Base-by-base conservation (phyloP, 1,140 invertebrate genomes). In the Psix sp. region DNA sequence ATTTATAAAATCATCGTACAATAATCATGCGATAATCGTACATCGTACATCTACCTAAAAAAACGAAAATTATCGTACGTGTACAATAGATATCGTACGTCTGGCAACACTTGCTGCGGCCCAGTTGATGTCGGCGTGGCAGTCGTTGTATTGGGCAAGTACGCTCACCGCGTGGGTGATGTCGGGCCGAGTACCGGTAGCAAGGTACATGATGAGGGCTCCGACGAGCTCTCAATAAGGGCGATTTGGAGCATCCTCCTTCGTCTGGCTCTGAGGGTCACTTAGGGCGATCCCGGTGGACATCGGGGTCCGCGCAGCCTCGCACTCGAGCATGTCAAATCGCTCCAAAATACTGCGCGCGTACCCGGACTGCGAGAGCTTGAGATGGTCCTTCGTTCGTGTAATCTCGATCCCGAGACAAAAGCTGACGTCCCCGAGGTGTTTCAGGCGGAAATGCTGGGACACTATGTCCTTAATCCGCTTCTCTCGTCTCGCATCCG, bases 111-210 rank as follows among this genome's bases (percentile, higher is more conserved):
- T n/a, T n/a, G n/a, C 36, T 6, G 36, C 36, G 9, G 3, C 15
- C 36, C 36, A 38, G n/a, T 38, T 9, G 1, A 38, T 15, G 3
- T 38, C 16, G 5, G 5, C 3, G 36, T 38, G 16, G 14, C 36
- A 38, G 36, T 38, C 16, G 36, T 38, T 38, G 16, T 6, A 38
- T 14, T 38, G 36, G 13, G 3, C 36, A 16, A 38, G 36, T 4
- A 3, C 3, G 4, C 9, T 14, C 4, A 15, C 36, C 4, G 14
- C 36, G n/a, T 14, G n/a, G n/a, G 4, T 16, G 14, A 38, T 38
- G 14, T 38, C 36, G 4, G 36, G 36, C n/a, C 36, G 3, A 38
- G 36, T 14, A 17, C 3, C 10, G 2, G n/a, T 17, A 3, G 36
- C 36, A 5, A 38, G 16, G n/a, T 38, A 38, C 16, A n/a, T 38